Evolutionary conservation across 37 sponge, comb jelly and placozoan species (phyloP).

Genomic region (Diacarnus erythraeanus): DNA sequence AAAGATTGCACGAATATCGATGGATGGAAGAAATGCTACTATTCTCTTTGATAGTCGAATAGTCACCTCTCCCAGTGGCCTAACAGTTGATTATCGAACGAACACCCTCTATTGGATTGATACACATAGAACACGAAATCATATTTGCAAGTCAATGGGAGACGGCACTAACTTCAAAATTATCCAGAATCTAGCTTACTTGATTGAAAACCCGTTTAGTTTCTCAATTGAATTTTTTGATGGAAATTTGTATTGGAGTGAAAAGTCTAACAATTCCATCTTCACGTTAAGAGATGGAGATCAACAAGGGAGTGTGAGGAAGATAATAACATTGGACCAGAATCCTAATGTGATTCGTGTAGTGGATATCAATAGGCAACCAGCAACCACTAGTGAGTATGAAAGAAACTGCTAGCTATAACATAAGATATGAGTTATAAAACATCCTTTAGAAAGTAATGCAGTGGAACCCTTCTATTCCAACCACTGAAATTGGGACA

Average conservation of each 20-base stretch:
- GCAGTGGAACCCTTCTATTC: no score
- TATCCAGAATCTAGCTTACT: background rate
- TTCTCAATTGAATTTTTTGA: conserved; percentile 40
- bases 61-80: conserved; percentile 37
- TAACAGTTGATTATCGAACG: conserved; percentile 14
- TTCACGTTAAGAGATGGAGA: background rate
- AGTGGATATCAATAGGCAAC: conserved; percentile 1
- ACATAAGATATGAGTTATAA: no score
- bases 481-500: no score
- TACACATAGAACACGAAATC: background rate
- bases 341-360: conserved; percentile 10
- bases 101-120: conserved; percentile 40
- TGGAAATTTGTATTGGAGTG: conserved; percentile 57
- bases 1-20: conserved; percentile 47
- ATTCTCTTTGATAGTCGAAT: conserved; percentile 4
- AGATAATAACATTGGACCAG: background rate
- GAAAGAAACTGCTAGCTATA: no score
- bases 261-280: conserved; percentile 18
- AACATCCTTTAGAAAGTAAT: no score
- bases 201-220: conserved; percentile 8
- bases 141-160: conserved; percentile 2
- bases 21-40: conserved; percentile 57
- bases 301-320: background rate
- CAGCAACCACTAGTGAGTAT: conserved; percentile 2
- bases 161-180: conserved; percentile 16